These are phyloP conservation scores for Hirundichthys speculiger DNA, from an alignment of 2,113 vertebrate genomes.

Conservation along the genomic window DNA sequence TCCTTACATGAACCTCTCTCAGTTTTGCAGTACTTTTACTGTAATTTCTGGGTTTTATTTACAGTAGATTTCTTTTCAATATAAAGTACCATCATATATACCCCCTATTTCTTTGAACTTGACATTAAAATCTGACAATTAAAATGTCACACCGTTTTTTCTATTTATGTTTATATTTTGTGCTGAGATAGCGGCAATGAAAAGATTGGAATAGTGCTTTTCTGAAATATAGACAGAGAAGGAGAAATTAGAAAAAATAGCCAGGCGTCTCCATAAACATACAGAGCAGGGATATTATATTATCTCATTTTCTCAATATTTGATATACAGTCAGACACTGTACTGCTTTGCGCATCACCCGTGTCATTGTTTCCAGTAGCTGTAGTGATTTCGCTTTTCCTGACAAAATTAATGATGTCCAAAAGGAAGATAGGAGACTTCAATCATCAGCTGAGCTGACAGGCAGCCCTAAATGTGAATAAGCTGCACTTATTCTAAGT, in stretches of 20 bases:
- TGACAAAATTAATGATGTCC: constrained; percentile 51
- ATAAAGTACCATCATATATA: too few relatives aligned
- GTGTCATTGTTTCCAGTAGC: constrained; percentile 43
- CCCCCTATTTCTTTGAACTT: constrained; percentile 39
- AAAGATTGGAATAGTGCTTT: constrained; percentile 6
- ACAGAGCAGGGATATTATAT: constrained; percentile 60
- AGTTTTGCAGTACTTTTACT: constrained; percentile 2
- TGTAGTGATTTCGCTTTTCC: constrained; percentile 43
- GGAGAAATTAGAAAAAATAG: constrained; percentile 52
- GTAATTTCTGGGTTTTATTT: not conserved
- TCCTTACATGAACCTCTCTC: too few relatives aligned
- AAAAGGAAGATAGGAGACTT: constrained; percentile 52
- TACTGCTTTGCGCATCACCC: constrained; percentile 33
- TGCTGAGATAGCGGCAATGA: constrained; percentile 32
- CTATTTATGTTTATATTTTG: constrained; percentile 16
- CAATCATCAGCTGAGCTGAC: constrained; percentile 50
- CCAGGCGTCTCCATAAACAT: constrained; percentile 58
- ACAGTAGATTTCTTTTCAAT: too few relatives aligned
- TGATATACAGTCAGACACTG: constrained; percentile 53
- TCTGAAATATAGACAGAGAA: constrained; percentile 33
- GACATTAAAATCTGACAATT: constrained; percentile 51
- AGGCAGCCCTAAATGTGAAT: constrained; percentile 38
- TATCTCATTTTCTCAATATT: constrained; percentile 45
- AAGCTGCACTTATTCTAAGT: constrained; percentile 29
- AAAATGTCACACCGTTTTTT: constrained; percentile 40